Evolutionary conservation across 1,140 invertebrate species (phyloP), one percentile per base, ranked within the genome.

Genomic region (Phortica variegata): DNA sequence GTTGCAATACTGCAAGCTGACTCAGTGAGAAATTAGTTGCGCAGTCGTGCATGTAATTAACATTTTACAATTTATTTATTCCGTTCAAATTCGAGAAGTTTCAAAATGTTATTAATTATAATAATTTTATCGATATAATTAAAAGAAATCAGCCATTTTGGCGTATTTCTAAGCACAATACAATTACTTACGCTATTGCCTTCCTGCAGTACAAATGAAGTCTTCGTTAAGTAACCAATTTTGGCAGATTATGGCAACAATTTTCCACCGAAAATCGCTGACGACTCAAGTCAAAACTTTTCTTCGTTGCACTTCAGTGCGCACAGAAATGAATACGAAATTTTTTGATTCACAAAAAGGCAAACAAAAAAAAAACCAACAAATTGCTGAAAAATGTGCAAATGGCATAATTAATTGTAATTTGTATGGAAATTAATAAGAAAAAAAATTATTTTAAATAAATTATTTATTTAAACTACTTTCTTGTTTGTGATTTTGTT

Each of bases 171-270:
- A n/a, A n/a, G n/a, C n/a, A n/a, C n/a, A n/a, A n/a, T n/a, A 29
- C 6, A 34, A 34, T 13, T 43, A 72, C 69, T 73, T 54, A 73
- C 69, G 56, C 54, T 56, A 50, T 47, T 68, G 49, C 59, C 56
- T 56, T 72, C 68, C 50, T 56, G 54, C 44, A 73, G 54, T 54
- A 72, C 69, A 73, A 73, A 73, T 55, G 69, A 73, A 26, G 69
- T 73, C 69, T 72, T 73, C 55, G 69, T 73, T 65, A 73, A 55
- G 56, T 72, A 72, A 66, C 69, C 69, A 73, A 73, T 73, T 73
- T 73, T 73, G 69, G 52, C 68, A 63, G 56, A 47, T 57, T 61
- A 60, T 29, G 33, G 33, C 13, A 6, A 15, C 33, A 34, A 48
- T 34, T 32, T 34, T n/a, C n/a, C n/a, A 36, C 6, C 33, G 33